Evolutionary conservation across 2,888 invertebrate genomes (phyloP), one percentile per base, ranked within the genome.

Genomic region (Nowickia ferox): DNA sequence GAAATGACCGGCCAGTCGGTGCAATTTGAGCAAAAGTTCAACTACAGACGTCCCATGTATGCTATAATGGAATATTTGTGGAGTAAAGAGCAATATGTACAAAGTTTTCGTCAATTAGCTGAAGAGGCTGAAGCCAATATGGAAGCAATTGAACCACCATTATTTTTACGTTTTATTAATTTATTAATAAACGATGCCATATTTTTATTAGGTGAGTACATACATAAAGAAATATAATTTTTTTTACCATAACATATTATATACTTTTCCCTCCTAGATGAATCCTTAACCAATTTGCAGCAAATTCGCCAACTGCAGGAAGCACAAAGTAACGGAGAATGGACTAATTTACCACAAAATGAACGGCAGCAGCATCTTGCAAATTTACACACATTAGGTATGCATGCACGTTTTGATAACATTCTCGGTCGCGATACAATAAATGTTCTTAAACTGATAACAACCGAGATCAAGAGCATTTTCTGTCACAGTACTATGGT

Each of bases 1-100:
- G 98, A 99, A 93, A 97, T 98, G 97, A 98, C 98, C 0, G 98
- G 98, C 0, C 97, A 98, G 92, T 97, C 96, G 90, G 98, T 98
- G 22, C 96, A 97, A 90, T 98, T 98, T 91, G 98, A 98, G 91
- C 98, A 98, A 92, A 99, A 98, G 93, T 99, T 99, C 92, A 98
- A 98, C 93, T 99, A 99, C 92, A 95, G 98, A 30, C 95, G 97
- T 55, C 98, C 98, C 2, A 98, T 99, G 98, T 98, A 99, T 91
- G 94, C 96, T 51, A 96, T 98, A 1, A 96, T 99, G 95, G 96
- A 98, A 91, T 98, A 97, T 93, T 93, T 98, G 63, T 98, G 98
- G 98, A 95, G 95, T 75, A 94, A 96, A 85, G 94, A 96, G 17
- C 95, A 97, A 88, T 98, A 98, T 90, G 94, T 95, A 86, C 93